Base-by-base conservation (phyloP, 2,113 vertebrate species). In the Rhinopomastus cyanomelas region DNA sequence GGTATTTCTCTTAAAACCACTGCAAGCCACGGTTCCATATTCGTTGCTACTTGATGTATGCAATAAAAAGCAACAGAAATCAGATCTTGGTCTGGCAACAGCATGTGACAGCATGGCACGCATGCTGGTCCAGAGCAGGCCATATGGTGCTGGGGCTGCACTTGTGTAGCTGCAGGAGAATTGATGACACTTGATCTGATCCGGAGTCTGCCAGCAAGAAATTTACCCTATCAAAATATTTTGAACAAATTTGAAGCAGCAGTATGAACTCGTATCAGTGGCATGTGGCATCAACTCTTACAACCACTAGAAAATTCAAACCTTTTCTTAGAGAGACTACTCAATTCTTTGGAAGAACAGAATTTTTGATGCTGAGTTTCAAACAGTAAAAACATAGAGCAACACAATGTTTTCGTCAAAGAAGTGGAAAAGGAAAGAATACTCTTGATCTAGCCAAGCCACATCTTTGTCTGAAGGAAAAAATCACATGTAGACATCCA, bases 191-290 rank as follows among this genome's bases (percentile, higher is more conserved):
- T 88, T 51, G 81, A 94, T 92, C 74, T 69, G 19, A 73, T 90
- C 62, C 51, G 13, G 51, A 73, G 51, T 29, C 87, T 96, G 92
- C 84, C 87, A 95, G 94, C 74, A 84, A 77, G 79, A 95, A 93
- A 96, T 90, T 42, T 90, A 75, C 39, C 59, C 55, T 51, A 92
- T 60, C 95, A 88, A 90, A 95, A 94, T 92, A 88, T 96, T 94
- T 87, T 90, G 53, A 73, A 72, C 62, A 51, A 87, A 88, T 79
- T 72, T 81, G 36, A 92, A 65, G 66, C 87, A 90, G 74, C 12
- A 15, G 46, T 46, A 13, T 65, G 92, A 90, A 79, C 66, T 68
- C 23, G 1, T n/a, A 88, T 22, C 25, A 39, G 19, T 61, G 79
- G 53, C 76, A 57, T 46, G 46, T 81, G 62, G 53, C 39, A 75